phyloP scores from a whole-genome alignment of 2,113 vertebrate genomes.

The Thomomys bottae region DNA sequence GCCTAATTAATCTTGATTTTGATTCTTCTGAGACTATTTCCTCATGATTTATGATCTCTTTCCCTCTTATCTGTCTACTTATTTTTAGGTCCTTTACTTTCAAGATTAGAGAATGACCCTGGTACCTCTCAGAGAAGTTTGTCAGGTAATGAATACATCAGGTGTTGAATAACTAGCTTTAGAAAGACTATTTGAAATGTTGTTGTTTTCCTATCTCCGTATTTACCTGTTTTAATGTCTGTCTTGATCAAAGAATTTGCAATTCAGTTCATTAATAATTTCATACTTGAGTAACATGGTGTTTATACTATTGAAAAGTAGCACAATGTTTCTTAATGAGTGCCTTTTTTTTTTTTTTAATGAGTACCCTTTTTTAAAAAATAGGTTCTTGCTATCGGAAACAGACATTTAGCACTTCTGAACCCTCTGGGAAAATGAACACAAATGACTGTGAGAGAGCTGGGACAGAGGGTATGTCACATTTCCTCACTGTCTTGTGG shows the following conservation, averaged over 20 bases:
- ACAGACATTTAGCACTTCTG: conserved; percentile 83
- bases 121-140: conserved; percentile 36
- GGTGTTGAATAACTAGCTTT: conserved; percentile 21
- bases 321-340: conserved; percentile 23
- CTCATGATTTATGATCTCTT: background rate
- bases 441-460: background rate
- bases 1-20: conserved; percentile 6
- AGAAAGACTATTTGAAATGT: background rate
- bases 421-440: conserved; percentile 83
- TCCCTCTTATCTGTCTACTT: conserved; percentile 43
- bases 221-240: background rate
- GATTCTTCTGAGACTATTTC: conserved; percentile 9
- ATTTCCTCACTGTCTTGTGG: background rate
- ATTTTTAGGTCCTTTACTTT: conserved; percentile 58
- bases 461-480: conserved; percentile 83
- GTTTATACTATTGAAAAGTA: conserved; percentile 1
- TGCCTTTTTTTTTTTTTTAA: conserved; percentile 56
- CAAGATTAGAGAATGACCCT: conserved; percentile 57
- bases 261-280: conserved; percentile 48
- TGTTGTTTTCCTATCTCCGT: background rate
- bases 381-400: conserved; percentile 74
- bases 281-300: conserved; percentile 1
- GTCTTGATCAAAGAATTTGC: conserved; percentile 36
- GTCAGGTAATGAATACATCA: conserved; percentile 77
- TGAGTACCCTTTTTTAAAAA: conserved; percentile 14